Conservation (phyloP, 1,140 invertebrate species). For the Luehdorfia chinensis region DNA sequence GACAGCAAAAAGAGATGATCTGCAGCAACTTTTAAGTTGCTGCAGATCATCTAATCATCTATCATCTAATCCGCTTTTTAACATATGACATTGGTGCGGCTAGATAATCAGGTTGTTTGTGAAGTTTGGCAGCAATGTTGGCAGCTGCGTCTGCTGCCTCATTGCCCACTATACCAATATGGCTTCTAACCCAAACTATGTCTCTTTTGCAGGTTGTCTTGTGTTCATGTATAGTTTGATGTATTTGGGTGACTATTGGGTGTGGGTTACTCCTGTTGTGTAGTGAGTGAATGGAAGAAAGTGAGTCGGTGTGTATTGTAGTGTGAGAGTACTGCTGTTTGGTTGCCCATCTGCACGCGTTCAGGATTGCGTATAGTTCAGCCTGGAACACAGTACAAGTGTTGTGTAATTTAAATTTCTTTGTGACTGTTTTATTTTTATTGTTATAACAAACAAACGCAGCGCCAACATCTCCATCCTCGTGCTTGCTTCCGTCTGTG, state of each 20-base stretch:
- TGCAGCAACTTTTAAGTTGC: no score
- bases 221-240: slow-evolving; percentile 1
- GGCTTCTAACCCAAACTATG: background rate
- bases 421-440: slow-evolving; percentile 15
- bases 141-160: background rate
- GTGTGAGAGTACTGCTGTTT: background rate
- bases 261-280: no score
- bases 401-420: no score
- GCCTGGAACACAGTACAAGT: slow-evolving; percentile 17
- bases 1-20: no score
- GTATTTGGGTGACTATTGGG: no score
- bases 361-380: background rate
- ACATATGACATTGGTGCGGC: background rate
- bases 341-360: background rate
- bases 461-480: no score
- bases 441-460: background rate
- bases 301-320: no score
- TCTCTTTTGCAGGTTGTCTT: background rate
- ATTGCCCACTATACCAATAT: background rate
- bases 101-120: background rate
- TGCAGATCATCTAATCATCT: no score
- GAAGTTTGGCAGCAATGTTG: background rate
- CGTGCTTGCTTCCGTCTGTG: slow-evolving; percentile 25
- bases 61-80: background rate
- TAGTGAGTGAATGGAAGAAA: no score